Base-by-base conservation (phyloP, 2,888 invertebrate genomes). In the Calameuta idolon region DNA sequence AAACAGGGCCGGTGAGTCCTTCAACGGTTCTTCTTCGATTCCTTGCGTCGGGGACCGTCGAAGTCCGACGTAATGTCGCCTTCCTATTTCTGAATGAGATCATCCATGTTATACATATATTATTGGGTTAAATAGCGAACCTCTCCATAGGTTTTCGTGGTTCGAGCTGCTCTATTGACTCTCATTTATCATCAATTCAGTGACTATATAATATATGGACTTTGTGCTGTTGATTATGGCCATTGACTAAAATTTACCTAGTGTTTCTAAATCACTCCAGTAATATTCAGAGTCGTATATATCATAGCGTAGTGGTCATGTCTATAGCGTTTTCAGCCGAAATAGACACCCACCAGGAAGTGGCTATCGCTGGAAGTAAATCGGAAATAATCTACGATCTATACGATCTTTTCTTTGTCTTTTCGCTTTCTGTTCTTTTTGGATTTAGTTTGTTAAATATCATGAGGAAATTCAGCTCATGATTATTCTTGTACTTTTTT, bases 1-100 rank as follows among this genome's bases (percentile, higher is more conserved):
- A 81, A 77, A 84, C 83, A 37, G 84, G 77, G n/a, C 81, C 85
- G 9, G 86, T 76, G n/a, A 83, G 76, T 30, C 82, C 84, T 34
- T 76, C 79, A 15, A 75, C 35, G 34, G 11, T 12, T 80, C n/a
- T 81, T 37, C 80, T 23, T 35, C 11, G 74, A 37, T 35, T 74
- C n/a, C 74, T 37, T 23, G 74, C 30, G 69, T 89, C 88, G 34
- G 88, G 89, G 5, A 89, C 89, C 30, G 88, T 89, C 69, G 88
- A 88, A 5, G 89, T 89, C 73, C 89, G 86, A 68, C 89, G 84
- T 31, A 86, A 77, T 31, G 80, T 77, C 35, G 81, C 74, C 69
- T 83, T 85, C 74, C 82, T 84, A 78, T 83, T 82, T 77, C 85
- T 86, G 77, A 71, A 71, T 71, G 33, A 71, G 34, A 71, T 34